These are phyloP conservation scores for Noctua janthina DNA, from an alignment of 2,888 invertebrate genomes.

Conservation along the genomic window DNA sequence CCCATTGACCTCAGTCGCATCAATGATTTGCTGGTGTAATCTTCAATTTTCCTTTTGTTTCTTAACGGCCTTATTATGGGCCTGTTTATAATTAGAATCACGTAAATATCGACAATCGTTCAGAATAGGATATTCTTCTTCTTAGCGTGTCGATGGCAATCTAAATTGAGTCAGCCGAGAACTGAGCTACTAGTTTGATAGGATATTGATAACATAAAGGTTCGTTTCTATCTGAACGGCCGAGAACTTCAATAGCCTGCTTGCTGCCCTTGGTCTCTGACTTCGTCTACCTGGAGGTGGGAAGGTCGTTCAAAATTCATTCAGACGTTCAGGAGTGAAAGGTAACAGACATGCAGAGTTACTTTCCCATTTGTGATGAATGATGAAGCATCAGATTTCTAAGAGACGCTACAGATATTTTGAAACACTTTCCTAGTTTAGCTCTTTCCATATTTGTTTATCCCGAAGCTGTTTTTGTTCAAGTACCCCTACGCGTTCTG, in stretches of 20 bases:
- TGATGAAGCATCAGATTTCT: not conserved
- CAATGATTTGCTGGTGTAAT: slow-evolving; percentile 51
- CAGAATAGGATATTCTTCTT: slow-evolving; percentile 41
- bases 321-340: not conserved
- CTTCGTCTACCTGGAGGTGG: not conserved
- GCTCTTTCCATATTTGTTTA: not conserved
- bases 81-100: slow-evolving; percentile 42
- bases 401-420: not conserved
- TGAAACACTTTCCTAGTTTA: not conserved
- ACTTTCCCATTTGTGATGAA: not conserved
- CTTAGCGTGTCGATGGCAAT: no score
- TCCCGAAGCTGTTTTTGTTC: not conserved
- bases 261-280: not conserved
- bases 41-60: slow-evolving; percentile 55
- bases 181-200: no score
- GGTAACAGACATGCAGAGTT: not conserved
- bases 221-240: not conserved
- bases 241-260: not conserved
- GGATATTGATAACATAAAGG: slow-evolving; percentile 16
- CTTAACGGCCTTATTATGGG: slow-evolving; percentile 44
- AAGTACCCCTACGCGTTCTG: not conserved
- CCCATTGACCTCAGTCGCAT: slow-evolving; percentile 48
- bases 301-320: not conserved
- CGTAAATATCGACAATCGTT: slow-evolving; percentile 36
- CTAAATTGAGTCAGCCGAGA: no score